Percentiles rank a stretch among this genome's conserved stretches.
phyloP scores from a whole-genome alignment of 2,113 vertebrate genomes.

The Ctenodactylus gundi region DNA sequence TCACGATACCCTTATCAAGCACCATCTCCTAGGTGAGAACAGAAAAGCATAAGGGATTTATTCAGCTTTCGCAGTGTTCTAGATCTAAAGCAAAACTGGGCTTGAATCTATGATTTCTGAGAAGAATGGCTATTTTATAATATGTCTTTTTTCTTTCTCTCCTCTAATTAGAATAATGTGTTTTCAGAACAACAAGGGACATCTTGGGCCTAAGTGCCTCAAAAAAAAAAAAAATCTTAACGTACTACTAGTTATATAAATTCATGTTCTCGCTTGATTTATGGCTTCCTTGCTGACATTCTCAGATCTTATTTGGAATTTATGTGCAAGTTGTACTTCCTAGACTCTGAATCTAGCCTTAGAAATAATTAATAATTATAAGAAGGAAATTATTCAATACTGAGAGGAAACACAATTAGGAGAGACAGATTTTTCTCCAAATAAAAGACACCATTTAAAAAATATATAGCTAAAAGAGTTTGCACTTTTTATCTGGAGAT shows the following conservation, averaged over 20 bases:
- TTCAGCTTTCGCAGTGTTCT: not conserved
- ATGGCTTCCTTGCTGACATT: not conserved
- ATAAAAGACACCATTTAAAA: not conserved
- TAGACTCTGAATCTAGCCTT: not conserved
- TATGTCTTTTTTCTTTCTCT: not conserved
- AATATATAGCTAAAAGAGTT: not conserved
- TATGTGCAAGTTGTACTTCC: not conserved
- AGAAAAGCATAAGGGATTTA: not conserved
- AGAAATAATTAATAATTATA: not conserved
- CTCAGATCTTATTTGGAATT: not conserved
- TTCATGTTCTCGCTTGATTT: not conserved
- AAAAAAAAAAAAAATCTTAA: not conserved
- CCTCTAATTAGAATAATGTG: not conserved
- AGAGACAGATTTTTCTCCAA: not conserved
- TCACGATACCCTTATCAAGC: not conserved
- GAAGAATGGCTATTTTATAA: not conserved
- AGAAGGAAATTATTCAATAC: not conserved
- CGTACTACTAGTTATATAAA: not conserved
- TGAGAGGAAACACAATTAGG: not conserved
- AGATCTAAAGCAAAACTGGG: not conserved
- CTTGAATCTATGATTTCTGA: not conserved
- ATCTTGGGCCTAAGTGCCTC: not conserved
- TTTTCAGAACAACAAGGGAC: not conserved
- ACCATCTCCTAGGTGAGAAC: not conserved
- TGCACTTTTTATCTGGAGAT: not conserved